These are phyloP conservation scores for Coranthus polyacanthus DNA, from an alignment of 2,797 vertebrate species.

Conservation along the genomic window DNA sequence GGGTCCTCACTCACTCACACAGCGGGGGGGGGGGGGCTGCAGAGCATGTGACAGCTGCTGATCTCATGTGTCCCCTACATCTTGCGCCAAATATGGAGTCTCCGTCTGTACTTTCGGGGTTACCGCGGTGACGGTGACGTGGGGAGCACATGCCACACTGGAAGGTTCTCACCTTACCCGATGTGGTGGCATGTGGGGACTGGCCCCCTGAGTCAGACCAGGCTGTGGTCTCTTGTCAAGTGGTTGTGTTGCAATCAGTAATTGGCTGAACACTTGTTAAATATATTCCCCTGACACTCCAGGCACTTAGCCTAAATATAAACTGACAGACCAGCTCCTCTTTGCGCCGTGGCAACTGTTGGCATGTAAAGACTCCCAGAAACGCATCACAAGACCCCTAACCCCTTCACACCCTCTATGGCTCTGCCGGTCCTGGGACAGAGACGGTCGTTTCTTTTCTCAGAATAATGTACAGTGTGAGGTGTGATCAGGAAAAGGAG, in stretches of 20 bases:
- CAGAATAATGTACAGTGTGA: conserved; percentile 25
- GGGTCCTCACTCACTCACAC: conserved; percentile 37
- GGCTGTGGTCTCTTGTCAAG: conserved; percentile 24
- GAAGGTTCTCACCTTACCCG: conserved; percentile 62
- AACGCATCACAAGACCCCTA: conserved; percentile 75
- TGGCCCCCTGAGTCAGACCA: conserved; percentile 52
- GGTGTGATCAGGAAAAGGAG: neutral
- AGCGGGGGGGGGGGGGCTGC: neutral
- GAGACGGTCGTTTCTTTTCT: conserved; percentile 24
- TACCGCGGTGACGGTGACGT: conserved; percentile 65
- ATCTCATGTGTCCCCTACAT: conserved; percentile 48
- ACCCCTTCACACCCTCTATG: conserved; percentile 7
- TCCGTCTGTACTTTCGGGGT: conserved; percentile 46
- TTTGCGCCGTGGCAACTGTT: conserved; percentile 46
- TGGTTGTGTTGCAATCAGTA: conserved; percentile 54
- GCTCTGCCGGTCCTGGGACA: conserved; percentile 7
- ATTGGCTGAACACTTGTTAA: conserved; percentile 66
- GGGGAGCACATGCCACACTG: conserved; percentile 52
- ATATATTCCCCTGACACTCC: conserved; percentile 75
- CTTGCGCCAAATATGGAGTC: conserved; percentile 67
- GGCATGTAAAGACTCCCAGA: conserved; percentile 69
- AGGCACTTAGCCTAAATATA: conserved; percentile 83
- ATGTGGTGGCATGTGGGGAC: conserved; percentile 19
- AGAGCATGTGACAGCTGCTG: conserved; percentile 52
- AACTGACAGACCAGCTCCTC: conserved; percentile 47